Percentiles rank a stretch among this genome's conserved stretches.
These are phyloP conservation scores for Ophthalmolycus amberensis DNA, from an alignment of 2,113 vertebrate genomes.

Conservation along the genomic window DNA sequence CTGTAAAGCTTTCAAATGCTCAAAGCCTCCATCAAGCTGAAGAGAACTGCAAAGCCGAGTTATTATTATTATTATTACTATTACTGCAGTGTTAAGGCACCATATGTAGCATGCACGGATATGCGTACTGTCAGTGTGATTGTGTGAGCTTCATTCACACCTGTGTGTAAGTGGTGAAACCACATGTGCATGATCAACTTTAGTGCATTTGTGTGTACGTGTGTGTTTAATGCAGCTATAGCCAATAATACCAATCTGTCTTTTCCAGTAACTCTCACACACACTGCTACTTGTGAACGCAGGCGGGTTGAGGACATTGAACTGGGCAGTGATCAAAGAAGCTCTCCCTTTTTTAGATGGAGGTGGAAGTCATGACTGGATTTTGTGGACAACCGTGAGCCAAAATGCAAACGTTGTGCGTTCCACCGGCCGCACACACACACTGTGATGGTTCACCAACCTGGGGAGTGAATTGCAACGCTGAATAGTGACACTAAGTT, in stretches of 20 bases:
- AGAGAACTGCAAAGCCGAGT: background rate
- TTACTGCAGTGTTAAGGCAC: background rate
- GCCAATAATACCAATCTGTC: background rate
- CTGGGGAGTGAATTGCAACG: background rate
- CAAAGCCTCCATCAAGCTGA: background rate
- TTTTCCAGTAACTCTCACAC: conserved; percentile 3
- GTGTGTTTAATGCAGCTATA: background rate
- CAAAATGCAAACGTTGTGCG: background rate
- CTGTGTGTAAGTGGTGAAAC: background rate
- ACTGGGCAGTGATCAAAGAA: conserved; percentile 13
- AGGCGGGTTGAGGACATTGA: background rate
- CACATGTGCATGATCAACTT: background rate
- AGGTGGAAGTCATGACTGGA: background rate
- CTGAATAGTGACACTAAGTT: too few relatives aligned
- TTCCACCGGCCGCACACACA: background rate
- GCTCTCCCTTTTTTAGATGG: background rate
- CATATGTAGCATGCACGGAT: background rate
- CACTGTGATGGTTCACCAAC: background rate
- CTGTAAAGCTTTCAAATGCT: background rate
- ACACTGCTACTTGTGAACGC: conserved; percentile 17
- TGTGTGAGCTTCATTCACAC: background rate
- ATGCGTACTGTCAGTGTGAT: background rate
- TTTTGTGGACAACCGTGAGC: background rate
- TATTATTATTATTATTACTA: background rate
- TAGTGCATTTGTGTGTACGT: background rate